These are phyloP conservation scores for Zapus hudsonius DNA, from an alignment of 2,113 vertebrate genomes.

Conservation along the genomic window DNA sequence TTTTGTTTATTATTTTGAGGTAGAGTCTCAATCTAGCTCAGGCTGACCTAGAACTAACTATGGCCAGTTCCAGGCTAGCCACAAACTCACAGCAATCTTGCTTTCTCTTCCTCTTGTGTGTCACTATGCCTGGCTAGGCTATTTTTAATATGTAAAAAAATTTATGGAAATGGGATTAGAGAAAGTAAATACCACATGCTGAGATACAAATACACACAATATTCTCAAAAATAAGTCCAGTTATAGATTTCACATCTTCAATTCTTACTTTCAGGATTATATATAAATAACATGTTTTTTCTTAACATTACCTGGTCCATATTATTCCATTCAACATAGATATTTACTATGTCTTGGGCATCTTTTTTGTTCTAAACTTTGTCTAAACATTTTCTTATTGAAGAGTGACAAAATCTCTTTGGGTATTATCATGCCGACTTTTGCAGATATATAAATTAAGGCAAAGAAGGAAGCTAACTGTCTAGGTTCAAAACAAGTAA, in stretches of 20 bases:
- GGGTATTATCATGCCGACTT: not conserved
- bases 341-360: not conserved
- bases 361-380: not conserved
- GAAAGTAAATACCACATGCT: not conserved
- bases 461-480: not conserved
- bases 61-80: too few relatives aligned
- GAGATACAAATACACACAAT: constrained; percentile 1
- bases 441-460: not conserved
- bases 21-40: too few relatives aligned
- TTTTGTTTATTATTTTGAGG: too few relatives aligned
- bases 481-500: not conserved
- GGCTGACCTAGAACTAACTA: too few relatives aligned
- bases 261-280: constrained; percentile 28
- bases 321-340: constrained; percentile 1
- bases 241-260: not conserved
- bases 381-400: not conserved
- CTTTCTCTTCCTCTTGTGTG: too few relatives aligned
- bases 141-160: constrained; percentile 48
- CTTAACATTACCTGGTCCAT: not conserved
- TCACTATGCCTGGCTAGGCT: too few relatives aligned
- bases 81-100: too few relatives aligned
- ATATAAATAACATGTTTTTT: constrained; percentile 22
- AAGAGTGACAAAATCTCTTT: not conserved
- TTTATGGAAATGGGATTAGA: not conserved
- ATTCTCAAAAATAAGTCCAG: constrained; percentile 26